Evolutionary conservation across 2,888 invertebrate species (phyloP), one percentile per base, ranked within the genome.

Genomic region (Rotaria socialis): DNA sequence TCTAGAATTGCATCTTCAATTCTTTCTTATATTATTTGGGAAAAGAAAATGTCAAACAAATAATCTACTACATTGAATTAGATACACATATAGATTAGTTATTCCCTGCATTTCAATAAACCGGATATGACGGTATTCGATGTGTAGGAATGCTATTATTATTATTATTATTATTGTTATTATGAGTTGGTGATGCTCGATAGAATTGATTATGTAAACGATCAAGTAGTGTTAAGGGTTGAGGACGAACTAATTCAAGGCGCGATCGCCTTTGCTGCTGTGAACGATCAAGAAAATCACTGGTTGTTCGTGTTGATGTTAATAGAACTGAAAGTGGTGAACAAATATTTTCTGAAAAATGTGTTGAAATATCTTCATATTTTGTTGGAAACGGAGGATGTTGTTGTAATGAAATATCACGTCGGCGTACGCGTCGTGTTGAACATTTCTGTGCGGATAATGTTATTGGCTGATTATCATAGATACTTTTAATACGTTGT

Each of bases 371-470:
- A 67, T 35, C 35, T 19, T 67, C 35, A 19, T 67, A 35, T 41
- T 35, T 67, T 35, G 67, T 27, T 67, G 67, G 11, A 56, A 24
- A 24, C 24, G 56, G 56, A 22, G 24, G 24, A 35, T 35, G 27
- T 35, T 67, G 67, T 67, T 67, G 67, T 19, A 67, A 67, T 67
- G 67, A 67, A 41, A 67, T 67, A 67, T 67, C 67, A 41, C 67
- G 67, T 67, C 67, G 67, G 35, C 67, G 67, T 41, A 27, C 16
- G 19, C 67, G 67, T 35, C 67, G 35, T 67, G 35, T 67, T 16
- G 67, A 14, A 67, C 8, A 27, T 16, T 67, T 67, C 14, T 67
- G 27, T 67, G 67, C 2, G 35, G 67, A 35, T 67, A 67, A 5
- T 35, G 35, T 16, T 35, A 35, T 19, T 35, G 67, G 67, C 4